These are phyloP conservation scores for Megaceryle alcyon DNA, from an alignment of 2,797 vertebrate genomes.

Conservation along the genomic window DNA sequence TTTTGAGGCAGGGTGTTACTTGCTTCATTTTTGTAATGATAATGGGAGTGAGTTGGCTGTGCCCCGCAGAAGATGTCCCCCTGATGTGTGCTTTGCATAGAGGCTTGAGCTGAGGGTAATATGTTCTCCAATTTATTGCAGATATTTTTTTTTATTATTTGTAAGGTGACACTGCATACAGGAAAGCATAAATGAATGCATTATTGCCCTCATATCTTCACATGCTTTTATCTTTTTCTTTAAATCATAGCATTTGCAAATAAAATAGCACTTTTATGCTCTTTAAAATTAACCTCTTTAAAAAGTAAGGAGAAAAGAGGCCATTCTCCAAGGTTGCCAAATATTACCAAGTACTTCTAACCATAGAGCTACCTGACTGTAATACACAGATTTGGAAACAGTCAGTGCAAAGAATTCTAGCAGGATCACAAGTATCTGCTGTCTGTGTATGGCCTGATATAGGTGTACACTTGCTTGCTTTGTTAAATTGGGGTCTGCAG, in stretches of 20 bases:
- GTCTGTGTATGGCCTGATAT: background rate
- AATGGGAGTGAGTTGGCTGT: background rate
- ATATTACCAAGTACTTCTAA: background rate
- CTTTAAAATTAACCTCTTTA: background rate
- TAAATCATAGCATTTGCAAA: constrained; percentile 13
- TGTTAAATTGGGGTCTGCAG: background rate
- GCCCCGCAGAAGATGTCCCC: background rate
- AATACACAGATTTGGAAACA: background rate
- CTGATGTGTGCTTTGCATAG: constrained; percentile 15
- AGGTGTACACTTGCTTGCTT: background rate
- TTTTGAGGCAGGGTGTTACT: background rate
- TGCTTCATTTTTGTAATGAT: background rate
- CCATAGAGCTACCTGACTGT: background rate
- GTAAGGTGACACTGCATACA: constrained; percentile 42
- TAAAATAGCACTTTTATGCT: constrained; percentile 9
- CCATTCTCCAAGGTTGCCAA: background rate
- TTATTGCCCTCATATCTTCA: constrained; percentile 35
- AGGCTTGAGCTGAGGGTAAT: background rate
- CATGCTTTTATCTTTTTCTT: constrained; percentile 40
- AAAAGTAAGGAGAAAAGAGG: background rate
- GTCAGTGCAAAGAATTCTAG: background rate
- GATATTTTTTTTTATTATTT: constrained; percentile 16
- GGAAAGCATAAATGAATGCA: constrained; percentile 33
- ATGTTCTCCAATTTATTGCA: constrained; percentile 22
- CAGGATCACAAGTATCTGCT: background rate